Evolutionary conservation across 1,140 invertebrate species (phyloP).

Genomic region (Cyrtorhinus lividipennis): DNA sequence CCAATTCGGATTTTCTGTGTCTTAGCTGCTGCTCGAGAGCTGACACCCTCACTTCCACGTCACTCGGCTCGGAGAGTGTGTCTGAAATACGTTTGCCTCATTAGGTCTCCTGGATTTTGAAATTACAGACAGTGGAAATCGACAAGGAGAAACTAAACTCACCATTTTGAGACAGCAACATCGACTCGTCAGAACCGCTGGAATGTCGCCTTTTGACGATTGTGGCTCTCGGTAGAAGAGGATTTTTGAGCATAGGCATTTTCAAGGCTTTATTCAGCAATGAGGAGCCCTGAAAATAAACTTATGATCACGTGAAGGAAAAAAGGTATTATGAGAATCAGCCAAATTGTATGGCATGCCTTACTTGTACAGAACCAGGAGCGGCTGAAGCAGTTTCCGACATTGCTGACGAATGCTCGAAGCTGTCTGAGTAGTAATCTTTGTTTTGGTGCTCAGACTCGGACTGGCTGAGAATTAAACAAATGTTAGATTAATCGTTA

Average conservation of each 20-base stretch:
- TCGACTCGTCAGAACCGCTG: slow-evolving; percentile 40
- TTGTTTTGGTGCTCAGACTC: slow-evolving; percentile 9
- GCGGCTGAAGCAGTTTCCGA: not conserved
- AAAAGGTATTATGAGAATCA: not conserved
- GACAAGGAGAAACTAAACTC: too few species aligned
- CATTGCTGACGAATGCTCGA: slow-evolving; percentile 11
- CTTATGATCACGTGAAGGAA: not conserved
- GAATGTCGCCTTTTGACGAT: slow-evolving; percentile 30
- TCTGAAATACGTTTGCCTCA: too few species aligned
- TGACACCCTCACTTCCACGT: slow-evolving; percentile 36
- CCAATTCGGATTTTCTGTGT: slow-evolving; percentile 35
- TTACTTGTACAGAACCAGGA: not conserved
- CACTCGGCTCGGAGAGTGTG: slow-evolving; percentile 38
- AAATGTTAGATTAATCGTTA: too few species aligned
- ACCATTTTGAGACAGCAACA: slow-evolving; percentile 34
- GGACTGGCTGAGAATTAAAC: not conserved
- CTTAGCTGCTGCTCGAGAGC: slow-evolving; percentile 36
- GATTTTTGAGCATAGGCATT: slow-evolving; percentile 24
- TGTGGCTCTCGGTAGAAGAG: slow-evolving; percentile 25
- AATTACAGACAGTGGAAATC: slow-evolving; percentile 12
- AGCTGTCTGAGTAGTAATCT: slow-evolving; percentile 17
- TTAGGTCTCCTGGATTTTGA: not conserved
- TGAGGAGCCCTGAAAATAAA: not conserved
- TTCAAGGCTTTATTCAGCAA: slow-evolving; percentile 8
- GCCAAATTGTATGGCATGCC: not conserved